Base-by-base conservation (phyloP, 64 coral and sea anemone species). In the Montipora capricornis region DNA sequence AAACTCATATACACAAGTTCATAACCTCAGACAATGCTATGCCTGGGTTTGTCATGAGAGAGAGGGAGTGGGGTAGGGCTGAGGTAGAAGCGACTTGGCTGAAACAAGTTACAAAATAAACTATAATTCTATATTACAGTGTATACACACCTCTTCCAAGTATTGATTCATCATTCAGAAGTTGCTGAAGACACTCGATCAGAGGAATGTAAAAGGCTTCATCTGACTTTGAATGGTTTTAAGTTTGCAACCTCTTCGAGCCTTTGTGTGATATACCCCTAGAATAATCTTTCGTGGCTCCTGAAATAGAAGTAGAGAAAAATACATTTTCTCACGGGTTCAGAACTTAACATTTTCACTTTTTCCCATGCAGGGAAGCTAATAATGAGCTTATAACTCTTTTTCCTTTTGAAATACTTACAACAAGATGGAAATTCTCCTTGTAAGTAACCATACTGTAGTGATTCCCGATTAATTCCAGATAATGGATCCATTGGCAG, bases 111-210 rank as follows among this genome's bases (percentile, higher is more conserved):
- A 5, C 55, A 58, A 5, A 58, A 5, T 10, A 58, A 5, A 5
- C 55, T n/a, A 58, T 58, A 58, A 58, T 5, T 58, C 55, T 58
- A 58, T 58, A 58, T 10, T 10, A 58, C n/a, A 58, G 55, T 58
- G 55, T 5, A 89, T 75, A 24, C n/a, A n/a, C n/a, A n/a, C n/a
- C n/a, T 89, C 87, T 75, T 75, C 66, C 67, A n/a, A 89, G 74
- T 49, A 89, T 75, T 15, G 87, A 89, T 44, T 68, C 47, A 89
- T 53, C 11, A 75, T 89, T 89, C 14, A 89, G 87, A 73, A 89
- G 87, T 73, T 89, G 87, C 77, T 89, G 20, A 44, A 89, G 87
- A 55, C 87, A 52, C 60, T 89, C 87, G 44, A 89, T 51, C 48
- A 89, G 55, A 49, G 87, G 87, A 53, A 89, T 24, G 60, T 76